Evolutionary conservation across 2,113 vertebrate genomes (phyloP).

Genomic region (Mustela nigripes): DNA sequence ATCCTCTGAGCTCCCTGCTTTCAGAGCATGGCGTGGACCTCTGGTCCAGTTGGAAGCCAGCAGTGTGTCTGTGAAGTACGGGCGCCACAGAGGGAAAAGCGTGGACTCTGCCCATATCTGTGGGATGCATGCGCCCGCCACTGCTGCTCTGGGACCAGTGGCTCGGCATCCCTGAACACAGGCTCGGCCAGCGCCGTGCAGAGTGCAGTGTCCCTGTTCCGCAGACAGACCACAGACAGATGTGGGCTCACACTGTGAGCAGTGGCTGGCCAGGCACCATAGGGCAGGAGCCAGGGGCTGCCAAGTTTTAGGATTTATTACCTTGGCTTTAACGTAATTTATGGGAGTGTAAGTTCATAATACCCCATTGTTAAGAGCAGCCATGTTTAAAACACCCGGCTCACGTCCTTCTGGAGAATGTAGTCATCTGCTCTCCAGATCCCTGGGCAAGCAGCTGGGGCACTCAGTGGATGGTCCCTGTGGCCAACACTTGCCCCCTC

Average conservation of each 20-base stretch:
- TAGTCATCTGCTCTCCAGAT: fast-evolving
- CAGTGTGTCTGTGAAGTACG: neutral
- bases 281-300: neutral
- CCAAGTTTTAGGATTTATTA: neutral
- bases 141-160: neutral
- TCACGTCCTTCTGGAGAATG: neutral
- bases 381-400: neutral
- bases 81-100: neutral
- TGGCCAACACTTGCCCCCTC: neutral
- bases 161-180: neutral
- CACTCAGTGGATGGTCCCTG: neutral
- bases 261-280: fast-evolving
- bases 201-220: neutral
- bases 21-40: neutral
- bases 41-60: no score
- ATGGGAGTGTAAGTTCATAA: neutral
- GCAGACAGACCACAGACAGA: neutral
- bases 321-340: neutral
- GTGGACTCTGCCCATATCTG: neutral
- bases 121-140: neutral
- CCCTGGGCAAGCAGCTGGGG: neutral
- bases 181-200: neutral
- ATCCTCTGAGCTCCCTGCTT: neutral
- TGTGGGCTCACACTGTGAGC: neutral
- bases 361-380: neutral